phyloP scores from a whole-genome alignment of 1,140 invertebrate genomes.

The Campoletis sonorensis region DNA sequence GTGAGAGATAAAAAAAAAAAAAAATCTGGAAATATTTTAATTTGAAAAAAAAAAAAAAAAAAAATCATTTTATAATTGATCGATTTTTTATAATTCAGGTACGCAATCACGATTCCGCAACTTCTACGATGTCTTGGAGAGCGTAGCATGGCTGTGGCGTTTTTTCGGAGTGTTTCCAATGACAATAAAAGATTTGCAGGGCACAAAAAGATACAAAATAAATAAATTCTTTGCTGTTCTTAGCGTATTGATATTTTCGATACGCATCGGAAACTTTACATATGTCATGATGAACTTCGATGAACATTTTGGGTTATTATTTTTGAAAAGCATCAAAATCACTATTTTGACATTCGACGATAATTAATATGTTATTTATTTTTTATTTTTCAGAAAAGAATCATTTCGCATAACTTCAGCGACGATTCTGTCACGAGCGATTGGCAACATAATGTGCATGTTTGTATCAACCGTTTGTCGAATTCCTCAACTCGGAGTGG shows the following conservation, averaged over 20 bases:
- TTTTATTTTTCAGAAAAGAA: not conserved
- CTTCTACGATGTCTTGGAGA: constrained; percentile 17
- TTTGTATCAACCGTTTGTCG: not conserved
- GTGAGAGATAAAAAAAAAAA: too few relatives aligned
- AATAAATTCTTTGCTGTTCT: constrained; percentile 19
- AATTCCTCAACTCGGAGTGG: constrained; percentile 28
- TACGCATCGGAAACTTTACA: not conserved
- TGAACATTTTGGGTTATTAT: not conserved
- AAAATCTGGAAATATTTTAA: too few relatives aligned
- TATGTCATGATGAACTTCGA: not conserved
- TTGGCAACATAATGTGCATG: not conserved
- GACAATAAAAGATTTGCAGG: not conserved
- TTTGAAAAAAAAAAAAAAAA: too few relatives aligned
- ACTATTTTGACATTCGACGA: not conserved
- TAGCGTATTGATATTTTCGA: not conserved
- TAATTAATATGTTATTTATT: not conserved
- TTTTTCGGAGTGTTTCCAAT: constrained; percentile 17
- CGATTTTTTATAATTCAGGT: not conserved
- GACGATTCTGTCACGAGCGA: constrained; percentile 4
- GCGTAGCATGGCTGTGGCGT: constrained; percentile 29
- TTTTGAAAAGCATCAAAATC: not conserved
- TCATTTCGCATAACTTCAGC: not conserved
- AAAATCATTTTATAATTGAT: too few relatives aligned
- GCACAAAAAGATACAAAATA: constrained; percentile 17
- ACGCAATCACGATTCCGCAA: not conserved